These are phyloP conservation scores for Carassius carassius DNA, from an alignment of 2,113 vertebrate species.

Conservation along the genomic window DNA sequence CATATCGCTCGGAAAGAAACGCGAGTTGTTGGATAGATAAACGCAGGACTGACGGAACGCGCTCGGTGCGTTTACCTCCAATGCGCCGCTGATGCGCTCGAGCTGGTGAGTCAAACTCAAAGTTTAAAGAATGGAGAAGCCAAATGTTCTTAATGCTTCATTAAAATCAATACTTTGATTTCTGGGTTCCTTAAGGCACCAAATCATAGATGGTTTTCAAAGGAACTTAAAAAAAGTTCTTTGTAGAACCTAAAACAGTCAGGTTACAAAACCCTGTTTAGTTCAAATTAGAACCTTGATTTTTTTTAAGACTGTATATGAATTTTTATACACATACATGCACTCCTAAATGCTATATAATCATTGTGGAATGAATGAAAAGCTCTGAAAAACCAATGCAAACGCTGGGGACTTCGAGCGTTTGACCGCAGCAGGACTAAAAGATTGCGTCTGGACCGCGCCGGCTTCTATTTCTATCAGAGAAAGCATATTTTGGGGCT, in stretches of 20 bases:
- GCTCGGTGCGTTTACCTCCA: conserved; percentile 7
- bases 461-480: conserved; percentile 35
- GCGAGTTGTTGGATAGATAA: background rate
- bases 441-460: background rate
- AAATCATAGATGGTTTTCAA: background rate
- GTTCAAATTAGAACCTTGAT: background rate
- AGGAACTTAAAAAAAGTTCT: background rate
- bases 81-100: conserved; percentile 6
- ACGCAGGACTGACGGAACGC: background rate
- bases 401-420: background rate
- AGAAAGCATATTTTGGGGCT: conserved; percentile 48
- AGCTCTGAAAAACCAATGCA: background rate
- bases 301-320: background rate
- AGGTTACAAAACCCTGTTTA: too few species aligned
- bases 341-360: conserved; percentile 5
- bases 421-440: conserved; percentile 32
- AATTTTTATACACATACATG: background rate
- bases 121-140: background rate
- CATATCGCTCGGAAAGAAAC: background rate
- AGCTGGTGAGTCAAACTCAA: conserved; percentile 31
- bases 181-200: background rate
- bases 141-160: background rate
- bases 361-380: conserved; percentile 29
- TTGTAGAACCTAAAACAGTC: background rate
- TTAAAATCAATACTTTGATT: background rate